Base-by-base conservation (phyloP, 2,797 vertebrate genomes). In the Propithecus perrieri region DNA sequence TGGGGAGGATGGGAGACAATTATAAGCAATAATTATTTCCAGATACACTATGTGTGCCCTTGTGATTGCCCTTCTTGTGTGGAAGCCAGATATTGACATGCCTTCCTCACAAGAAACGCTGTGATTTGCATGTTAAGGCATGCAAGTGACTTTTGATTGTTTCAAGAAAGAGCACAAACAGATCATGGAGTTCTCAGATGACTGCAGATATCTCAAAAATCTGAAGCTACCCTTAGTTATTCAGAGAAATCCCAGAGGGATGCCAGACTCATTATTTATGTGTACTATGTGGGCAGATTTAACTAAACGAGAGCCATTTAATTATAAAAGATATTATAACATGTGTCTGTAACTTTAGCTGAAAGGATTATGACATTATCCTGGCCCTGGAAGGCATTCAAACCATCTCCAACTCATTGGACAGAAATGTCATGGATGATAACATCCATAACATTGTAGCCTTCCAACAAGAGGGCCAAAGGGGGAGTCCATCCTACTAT, bases 1-100 rank as follows among this genome's bases (percentile, higher is more conserved):
- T 10, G 46, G 48, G 30, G 10, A 48, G 41, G 14, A 5, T 3
- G 4, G 43, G 9, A 26, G 12, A 6, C 22, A 71, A 41, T 35
- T 35, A 43, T 13, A 63, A 38, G 30, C 0, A 30, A 59, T 69
- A 28, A 69, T 13, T 38, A 53, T 53, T 53, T 78, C 10, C 9
- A 76, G 4, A 1, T 7, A n/a, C 6, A 35, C 9, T 0, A 33
- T 17, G 3, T 59, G 53, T 59, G 13, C 11, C 33, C 2, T 41
- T 57, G 41, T n/a, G 30, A 84, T 46, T 46, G 2, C 18, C 20
- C 7, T 85, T 48, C 48, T 57, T 65, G 10, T n/a, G 10, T 55
- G 33, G 3, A 20, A 85, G 14, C 7, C 13, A 78, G 18, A 24
- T 20, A 71, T 18, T 84, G 20, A 30, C 63, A 46, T 84, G 14